Base-by-base conservation (phyloP, 2,113 vertebrate species). In the Oreotrochilus melanogaster region DNA sequence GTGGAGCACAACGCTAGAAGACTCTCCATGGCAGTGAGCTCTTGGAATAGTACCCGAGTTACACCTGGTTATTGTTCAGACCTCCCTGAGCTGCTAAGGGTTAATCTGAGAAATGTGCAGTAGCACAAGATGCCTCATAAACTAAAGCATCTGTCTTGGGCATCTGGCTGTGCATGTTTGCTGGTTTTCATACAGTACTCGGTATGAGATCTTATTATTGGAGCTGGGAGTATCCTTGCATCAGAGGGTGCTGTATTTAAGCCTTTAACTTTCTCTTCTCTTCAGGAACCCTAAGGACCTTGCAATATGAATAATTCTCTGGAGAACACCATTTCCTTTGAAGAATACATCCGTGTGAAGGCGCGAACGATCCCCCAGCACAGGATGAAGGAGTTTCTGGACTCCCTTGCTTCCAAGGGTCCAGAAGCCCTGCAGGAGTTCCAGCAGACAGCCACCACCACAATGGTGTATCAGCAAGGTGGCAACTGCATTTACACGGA, bases 351-450 rank as follows among this genome's bases (percentile, higher is more conserved):
- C 98, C 98, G 99, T 88, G 99, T 99, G 94, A 99, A 99, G 97
- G 99, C 99, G 1, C 98, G 99, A 95, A 98, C 98, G 11, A 98
- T 99, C 82, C 99, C 99, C 18, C 99, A 99, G 95, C 99, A 99
- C 98, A 99, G 99, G 97, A 99, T 99, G 99, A 99, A 99, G 98
- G 99, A 99, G 97, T 99, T 99, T 96, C 98, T 99, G 97, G 99
- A 99, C 96, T 99, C 99, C 27, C 97, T 99, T 73, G 98, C 99
- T 95, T 98, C 98, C 74, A 99, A 99, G 95, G 99, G 99, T 75
- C 98, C 99, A 0, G 99, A 99, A 97, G 99, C 99, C 87, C 98
- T 99, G 86, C 99, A 99, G 97, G 99, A 99, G 95, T 99, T 99
- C 93, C 99, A 99, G 96, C 99, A 99, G 98, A 98, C 98, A 1